Percentiles rank a stretch among this genome's conserved stretches.
phyloP scores from a whole-genome alignment of 2,797 vertebrate genomes.

The Pterois miles region DNA sequence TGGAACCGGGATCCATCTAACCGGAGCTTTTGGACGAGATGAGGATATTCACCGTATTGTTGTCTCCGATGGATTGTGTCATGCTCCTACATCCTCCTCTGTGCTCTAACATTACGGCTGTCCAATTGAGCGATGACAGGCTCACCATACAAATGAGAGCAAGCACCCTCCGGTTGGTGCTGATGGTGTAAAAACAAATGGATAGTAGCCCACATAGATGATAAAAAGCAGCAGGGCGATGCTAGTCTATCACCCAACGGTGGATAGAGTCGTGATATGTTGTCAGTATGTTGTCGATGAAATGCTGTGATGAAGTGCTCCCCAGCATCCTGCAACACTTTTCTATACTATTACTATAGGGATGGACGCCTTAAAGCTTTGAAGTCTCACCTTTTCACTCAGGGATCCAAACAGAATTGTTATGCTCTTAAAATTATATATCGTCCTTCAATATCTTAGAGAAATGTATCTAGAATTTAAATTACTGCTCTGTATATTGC shows the following conservation, averaged over 20 bases:
- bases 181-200: not conserved
- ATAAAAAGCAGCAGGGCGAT: not conserved
- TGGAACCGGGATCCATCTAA: too few relatives aligned
- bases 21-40: too few relatives aligned
- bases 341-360: not conserved
- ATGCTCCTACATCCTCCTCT: too few relatives aligned
- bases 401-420: not conserved
- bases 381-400: not conserved
- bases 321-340: accelerated
- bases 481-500: not conserved
- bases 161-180: not conserved
- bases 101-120: too few relatives aligned
- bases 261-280: not conserved
- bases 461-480: not conserved
- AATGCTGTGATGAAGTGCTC: not conserved
- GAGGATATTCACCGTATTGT: too few relatives aligned
- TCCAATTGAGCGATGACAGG: too few relatives aligned
- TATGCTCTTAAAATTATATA: not conserved
- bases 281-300: not conserved
- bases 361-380: not conserved
- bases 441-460: not conserved
- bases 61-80: too few relatives aligned
- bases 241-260: not conserved
- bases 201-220: not conserved
- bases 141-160: too few relatives aligned